Conservation (phyloP, 2,113 vertebrate species). For the Cyprinodon variegatus region DNA sequence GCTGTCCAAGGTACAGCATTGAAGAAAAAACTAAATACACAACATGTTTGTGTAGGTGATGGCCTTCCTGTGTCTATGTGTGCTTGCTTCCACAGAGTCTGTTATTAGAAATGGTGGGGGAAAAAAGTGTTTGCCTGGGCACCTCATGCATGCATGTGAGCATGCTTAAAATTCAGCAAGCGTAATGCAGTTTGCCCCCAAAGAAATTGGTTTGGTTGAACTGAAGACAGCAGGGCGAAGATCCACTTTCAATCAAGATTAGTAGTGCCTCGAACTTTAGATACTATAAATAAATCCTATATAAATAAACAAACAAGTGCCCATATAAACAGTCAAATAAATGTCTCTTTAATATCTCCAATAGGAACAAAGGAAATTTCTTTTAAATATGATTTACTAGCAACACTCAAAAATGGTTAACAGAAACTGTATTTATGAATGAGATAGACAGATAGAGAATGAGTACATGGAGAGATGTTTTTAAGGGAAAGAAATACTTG, state of each 20-base stretch:
- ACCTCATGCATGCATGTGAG: constrained; percentile 38
- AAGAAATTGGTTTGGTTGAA: constrained; percentile 62
- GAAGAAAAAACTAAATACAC: constrained; percentile 29
- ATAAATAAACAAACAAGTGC: constrained; percentile 24
- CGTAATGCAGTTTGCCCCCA: constrained; percentile 41
- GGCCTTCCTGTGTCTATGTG: not conserved
- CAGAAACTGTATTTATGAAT: constrained; percentile 7
- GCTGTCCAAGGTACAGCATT: constrained; percentile 54
- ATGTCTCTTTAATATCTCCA: constrained; percentile 24
- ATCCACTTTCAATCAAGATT: constrained; percentile 52
- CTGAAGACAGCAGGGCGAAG: constrained; percentile 26
- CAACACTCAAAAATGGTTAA: constrained; percentile 4
- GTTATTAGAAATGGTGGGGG: not conserved
- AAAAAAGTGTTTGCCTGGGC: constrained; percentile 25
- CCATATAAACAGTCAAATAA: constrained; percentile 45
- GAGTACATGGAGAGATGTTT: too few species aligned
- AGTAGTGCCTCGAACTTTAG: constrained; percentile 38
- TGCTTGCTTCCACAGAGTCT: constrained; percentile 6
- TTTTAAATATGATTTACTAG: constrained; percentile 10
- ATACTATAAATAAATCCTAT: constrained; percentile 47
- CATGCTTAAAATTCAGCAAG: constrained; percentile 62
- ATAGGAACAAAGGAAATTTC: constrained; percentile 3
- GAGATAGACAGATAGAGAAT: too few species aligned
- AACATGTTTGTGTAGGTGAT: not conserved
- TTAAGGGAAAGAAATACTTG: too few species aligned